Base-by-base conservation (phyloP, 2,888 invertebrate species). In the Pycnomerus fuliginosus region DNA sequence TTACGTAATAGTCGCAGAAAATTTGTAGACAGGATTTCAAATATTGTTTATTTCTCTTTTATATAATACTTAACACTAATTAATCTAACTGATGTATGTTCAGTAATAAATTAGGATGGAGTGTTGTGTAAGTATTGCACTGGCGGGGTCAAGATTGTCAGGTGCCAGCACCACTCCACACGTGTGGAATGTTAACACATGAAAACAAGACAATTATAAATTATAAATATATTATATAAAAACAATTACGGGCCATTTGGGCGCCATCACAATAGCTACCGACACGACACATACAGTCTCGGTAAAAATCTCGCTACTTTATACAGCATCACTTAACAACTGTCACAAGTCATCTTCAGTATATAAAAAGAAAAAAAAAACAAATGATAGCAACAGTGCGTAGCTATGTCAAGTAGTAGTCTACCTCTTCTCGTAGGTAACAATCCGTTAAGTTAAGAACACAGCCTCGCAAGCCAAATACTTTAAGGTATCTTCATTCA, bases 391-490 rank as follows among this genome's bases (percentile, higher is more conserved):
- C 64, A 68, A 68, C 62, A 65, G 59, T 64, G 65, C 66, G 65
- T 62, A 67, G 66, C 67, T 65, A 67, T 65, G 67, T 63, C 61
- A 61, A 58, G 8, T 5, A 20, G 8, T 20, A 20, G 61, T 60
- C 54, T 55, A 58, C 55, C 49, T 52, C 47, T 10, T 12, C 20
- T 5, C 44, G 55, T 54, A 54, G 52, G 71, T 71, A 72, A 72
- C 71, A 71, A 70, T 72, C 71, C 70, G 65, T 65, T 69, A 69
- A 68, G 68, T 68, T 68, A 69, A 66, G 61, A 74, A 77, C 77
- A 78, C 78, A 78, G 77, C 77, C 77, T 77, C 75, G 72, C 77
- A 77, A 76, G 75, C 76, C 75, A 76, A 77, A 77, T 77, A 77
- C 77, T 74, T 74, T 74, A 69, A 73, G 74, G 74, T 75, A 71